A percentile compares a stretch with the other conserved stretches of the same genome.
These are phyloP conservation scores for Epinephelus coioides DNA, from an alignment of 2,797 vertebrate species.

Conservation along the genomic window DNA sequence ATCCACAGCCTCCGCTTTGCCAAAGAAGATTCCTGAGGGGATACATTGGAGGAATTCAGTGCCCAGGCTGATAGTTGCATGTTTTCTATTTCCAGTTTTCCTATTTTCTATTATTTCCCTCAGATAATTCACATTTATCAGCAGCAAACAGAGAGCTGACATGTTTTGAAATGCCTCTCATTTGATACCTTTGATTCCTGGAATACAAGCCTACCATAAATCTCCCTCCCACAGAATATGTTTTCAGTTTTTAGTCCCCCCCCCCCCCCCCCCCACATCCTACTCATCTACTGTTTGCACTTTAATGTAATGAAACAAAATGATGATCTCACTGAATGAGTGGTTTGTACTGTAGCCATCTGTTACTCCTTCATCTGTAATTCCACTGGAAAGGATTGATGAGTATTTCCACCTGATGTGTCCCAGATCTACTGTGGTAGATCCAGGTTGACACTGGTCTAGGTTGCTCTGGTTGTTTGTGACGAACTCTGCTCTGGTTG, in stretches of 20 bases:
- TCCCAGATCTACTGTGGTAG: conserved; percentile 24
- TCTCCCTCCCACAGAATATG: conserved; percentile 37
- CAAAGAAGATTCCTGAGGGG: conserved; percentile 46
- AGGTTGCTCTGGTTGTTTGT: conserved; percentile 1
- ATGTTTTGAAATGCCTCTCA: conserved; percentile 46
- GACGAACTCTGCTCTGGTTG: not conserved
- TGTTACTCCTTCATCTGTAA: conserved; percentile 57
- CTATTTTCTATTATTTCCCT: conserved; percentile 47
- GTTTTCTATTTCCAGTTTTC: conserved; percentile 48
- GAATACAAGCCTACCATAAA: conserved; percentile 49
- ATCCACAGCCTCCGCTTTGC: conserved; percentile 40
- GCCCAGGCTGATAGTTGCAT: conserved; percentile 32
- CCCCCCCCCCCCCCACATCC: not conserved
- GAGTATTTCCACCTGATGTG: conserved; percentile 31
- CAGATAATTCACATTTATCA: conserved; percentile 59
- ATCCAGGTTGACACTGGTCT: not conserved
- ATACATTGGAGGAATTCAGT: conserved; percentile 49
- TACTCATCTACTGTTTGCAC: conserved; percentile 47
- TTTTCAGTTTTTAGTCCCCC: conserved; percentile 9
- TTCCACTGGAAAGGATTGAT: conserved; percentile 47
- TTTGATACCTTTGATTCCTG: conserved; percentile 63
- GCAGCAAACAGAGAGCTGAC: conserved; percentile 45
- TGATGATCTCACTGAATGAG: conserved; percentile 46
- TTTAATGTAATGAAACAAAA: conserved; percentile 69
- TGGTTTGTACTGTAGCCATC: conserved; percentile 52